phyloP scores from a whole-genome alignment of 2,888 invertebrate species.

The Polyommatus icarus region DNA sequence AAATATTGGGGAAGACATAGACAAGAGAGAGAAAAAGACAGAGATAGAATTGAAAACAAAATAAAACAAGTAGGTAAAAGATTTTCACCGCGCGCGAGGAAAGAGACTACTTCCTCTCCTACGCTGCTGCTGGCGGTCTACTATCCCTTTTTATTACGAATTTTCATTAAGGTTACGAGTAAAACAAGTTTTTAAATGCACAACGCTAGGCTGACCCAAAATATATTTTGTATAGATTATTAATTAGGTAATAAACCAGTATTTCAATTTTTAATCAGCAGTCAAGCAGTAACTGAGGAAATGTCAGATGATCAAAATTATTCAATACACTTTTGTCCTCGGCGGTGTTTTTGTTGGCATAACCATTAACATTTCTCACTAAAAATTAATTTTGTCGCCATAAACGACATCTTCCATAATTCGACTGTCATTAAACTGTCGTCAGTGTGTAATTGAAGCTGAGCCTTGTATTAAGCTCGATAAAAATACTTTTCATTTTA shows the following conservation, averaged over 20 bases:
- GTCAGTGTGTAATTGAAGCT: neutral
- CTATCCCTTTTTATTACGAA: too few relatives aligned
- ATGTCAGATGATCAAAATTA: neutral
- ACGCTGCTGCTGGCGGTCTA: too few relatives aligned
- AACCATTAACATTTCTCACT: neutral
- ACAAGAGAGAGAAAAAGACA: too few relatives aligned
- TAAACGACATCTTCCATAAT: neutral
- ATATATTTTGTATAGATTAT: neutral
- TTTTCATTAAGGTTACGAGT: too few relatives aligned
- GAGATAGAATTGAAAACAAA: too few relatives aligned
- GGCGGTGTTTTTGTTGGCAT: neutral
- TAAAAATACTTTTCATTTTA: neutral
- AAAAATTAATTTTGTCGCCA: constrained; percentile 1
- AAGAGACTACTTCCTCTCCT: too few relatives aligned
- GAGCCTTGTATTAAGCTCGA: neutral
- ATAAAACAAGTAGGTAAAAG: too few relatives aligned
- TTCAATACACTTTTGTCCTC: neutral
- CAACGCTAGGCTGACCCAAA: too few relatives aligned
- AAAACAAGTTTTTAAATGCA: too few relatives aligned
- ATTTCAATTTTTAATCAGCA: neutral
- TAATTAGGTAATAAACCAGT: neutral
- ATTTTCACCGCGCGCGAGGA: too few relatives aligned
- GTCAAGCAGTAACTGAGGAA: neutral
- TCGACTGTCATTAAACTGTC: neutral
- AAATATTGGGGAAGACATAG: too few relatives aligned